Evolutionary conservation across 1,140 invertebrate genomes (phyloP), one percentile per base, ranked within the genome.

Genomic region (Bilobella aurantiaca): DNA sequence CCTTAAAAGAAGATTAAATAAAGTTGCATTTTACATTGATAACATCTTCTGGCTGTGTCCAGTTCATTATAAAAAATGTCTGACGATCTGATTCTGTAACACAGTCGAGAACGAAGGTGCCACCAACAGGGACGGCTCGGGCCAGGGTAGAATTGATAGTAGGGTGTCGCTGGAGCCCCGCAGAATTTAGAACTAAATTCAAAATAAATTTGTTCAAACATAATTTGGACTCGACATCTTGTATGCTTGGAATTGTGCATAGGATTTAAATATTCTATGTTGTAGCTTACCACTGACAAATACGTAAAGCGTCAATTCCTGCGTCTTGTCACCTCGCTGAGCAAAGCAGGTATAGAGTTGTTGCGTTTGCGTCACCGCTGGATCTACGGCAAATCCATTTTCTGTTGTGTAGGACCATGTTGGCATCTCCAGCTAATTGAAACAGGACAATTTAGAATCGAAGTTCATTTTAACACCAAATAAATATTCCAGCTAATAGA

Each of bases 21-120:
- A 53, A 53, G 25, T 14, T 5, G 49, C 14, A 23, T 23, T 30
- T 25, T 63, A 63, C 62, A 8, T 63, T 16, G 16, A 63, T 21
- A 18, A 63, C 46, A 27, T 57, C 25, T 14, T 8, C 18, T 23
- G 62, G 62, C 27, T 49, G 3, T 14, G 42, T 53, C 62, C 62
- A 63, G 27, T 58, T 63, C 8, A 63, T 2, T 25, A 3, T 63
- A 30, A 27, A 63, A 34, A 23, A 63, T 3, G 31, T 27, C 14
- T 58, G n/a, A 2, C 5, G 25, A 14, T 28, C 27, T 5, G 42
- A 14, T 12, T 53, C 62, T 5, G 25, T 25, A 3, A 25, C 2
- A 25, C 62, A 63, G 3, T 58, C 37, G 23, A 63, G 21, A 25
- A 27, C 32, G 27, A 63, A 63, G 12, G 42, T 63, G n/a, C 25